These are phyloP conservation scores for Azemiops feae DNA, from an alignment of 2,113 vertebrate genomes.

Conservation along the genomic window DNA sequence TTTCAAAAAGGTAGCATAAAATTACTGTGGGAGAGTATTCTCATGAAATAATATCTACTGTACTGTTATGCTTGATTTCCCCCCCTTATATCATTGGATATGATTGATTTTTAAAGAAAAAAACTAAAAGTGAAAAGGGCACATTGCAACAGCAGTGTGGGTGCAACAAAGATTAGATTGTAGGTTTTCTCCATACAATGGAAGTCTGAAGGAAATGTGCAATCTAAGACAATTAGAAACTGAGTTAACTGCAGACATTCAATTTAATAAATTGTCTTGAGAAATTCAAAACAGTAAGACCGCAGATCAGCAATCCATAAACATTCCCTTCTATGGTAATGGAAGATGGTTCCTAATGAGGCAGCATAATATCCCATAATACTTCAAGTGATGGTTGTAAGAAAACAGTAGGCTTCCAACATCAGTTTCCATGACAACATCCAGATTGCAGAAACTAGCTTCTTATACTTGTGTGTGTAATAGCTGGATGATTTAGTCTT, in stretches of 20 bases:
- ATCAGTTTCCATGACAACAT: conserved; percentile 61
- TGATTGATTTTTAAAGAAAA: background rate
- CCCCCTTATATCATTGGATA: background rate
- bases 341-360: conserved; percentile 38
- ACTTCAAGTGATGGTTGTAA: conserved; percentile 23
- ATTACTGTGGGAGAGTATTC: background rate
- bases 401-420: conserved; percentile 37
- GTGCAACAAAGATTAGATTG: background rate
- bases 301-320: background rate
- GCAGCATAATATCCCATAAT: conserved; percentile 40
- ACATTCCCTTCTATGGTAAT: background rate
- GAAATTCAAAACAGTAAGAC: conserved; percentile 26
- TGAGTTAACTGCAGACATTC: conserved; percentile 18
- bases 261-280: background rate
- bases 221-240: conserved; percentile 16
- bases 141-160: background rate
- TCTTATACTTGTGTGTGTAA: conserved; percentile 40
- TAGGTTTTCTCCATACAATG: background rate
- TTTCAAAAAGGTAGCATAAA: background rate
- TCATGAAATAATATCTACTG: background rate
- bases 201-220: background rate
- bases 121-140: background rate
- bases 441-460: conserved; percentile 55
- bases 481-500: conserved; percentile 40
- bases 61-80: background rate